Percentiles rank a stretch among this genome's conserved stretches.
Conservation (phyloP, 2,113 vertebrate genomes). For the Saiga tatarica region DNA sequence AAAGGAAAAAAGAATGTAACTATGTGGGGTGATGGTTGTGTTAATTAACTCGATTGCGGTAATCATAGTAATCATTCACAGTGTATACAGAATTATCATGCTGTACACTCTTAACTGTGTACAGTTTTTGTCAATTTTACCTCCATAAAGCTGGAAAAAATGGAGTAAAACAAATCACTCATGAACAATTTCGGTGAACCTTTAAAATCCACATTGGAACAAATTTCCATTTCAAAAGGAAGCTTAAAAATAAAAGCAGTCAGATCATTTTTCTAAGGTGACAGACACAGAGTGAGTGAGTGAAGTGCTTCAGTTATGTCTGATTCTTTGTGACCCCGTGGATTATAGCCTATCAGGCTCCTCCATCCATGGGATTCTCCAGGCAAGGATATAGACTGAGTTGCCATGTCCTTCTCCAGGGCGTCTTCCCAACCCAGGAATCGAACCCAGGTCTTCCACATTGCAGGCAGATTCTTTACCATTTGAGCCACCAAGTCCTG, state of each 20-base stretch:
- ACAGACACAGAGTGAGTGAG: not conserved
- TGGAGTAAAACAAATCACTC: not conserved
- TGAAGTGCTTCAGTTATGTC: no score
- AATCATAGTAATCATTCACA: not conserved
- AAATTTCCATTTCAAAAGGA: not conserved
- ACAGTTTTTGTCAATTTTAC: not conserved
- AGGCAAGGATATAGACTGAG: no score
- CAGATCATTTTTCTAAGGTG: not conserved
- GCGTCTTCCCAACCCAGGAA: no score
- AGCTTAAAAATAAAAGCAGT: not conserved
- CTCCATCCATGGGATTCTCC: no score
- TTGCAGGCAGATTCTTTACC: no score
- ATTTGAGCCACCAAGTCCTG: no score
- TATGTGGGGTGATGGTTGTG: not conserved
- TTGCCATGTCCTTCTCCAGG: no score
- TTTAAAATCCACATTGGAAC: not conserved
- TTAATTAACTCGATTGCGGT: not conserved
- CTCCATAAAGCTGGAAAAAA: not conserved
- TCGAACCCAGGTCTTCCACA: no score
- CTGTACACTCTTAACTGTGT: not conserved
- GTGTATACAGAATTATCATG: not conserved
- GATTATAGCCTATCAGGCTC: no score
- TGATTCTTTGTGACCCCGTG: no score
- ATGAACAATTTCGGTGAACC: not conserved
- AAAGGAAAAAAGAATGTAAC: not conserved